These are phyloP conservation scores for Sweltsa coloradensis DNA, from an alignment of 1,140 invertebrate genomes.

Conservation along the genomic window DNA sequence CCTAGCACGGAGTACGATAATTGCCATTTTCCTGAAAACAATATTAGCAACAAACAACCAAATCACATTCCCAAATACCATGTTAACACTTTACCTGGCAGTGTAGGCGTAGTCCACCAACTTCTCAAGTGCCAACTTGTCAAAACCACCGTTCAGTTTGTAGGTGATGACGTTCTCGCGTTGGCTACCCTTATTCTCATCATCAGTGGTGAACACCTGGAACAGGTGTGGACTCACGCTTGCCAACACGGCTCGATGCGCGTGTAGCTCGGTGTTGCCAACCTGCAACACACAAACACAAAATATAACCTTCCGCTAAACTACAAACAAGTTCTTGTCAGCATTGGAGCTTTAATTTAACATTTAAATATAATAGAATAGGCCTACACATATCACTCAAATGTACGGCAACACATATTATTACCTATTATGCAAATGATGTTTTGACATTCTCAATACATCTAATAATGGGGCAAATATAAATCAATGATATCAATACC, in stretches of 20 bases:
- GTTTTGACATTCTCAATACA: no score
- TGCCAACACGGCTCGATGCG: conserved; percentile 63
- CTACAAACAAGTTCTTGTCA: neutral
- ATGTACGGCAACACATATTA: no score
- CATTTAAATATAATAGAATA: no score
- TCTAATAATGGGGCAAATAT: no score
- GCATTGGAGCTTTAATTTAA: neutral
- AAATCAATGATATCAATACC: no score
- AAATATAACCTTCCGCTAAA: conserved; percentile 6
- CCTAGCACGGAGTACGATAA: no score
- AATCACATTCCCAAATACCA: no score
- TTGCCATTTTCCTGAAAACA: no score
- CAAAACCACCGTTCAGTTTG: conserved; percentile 53
- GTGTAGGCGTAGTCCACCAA: conserved; percentile 76
- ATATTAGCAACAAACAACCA: no score
- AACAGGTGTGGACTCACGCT: conserved; percentile 64
- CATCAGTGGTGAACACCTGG: conserved; percentile 55
- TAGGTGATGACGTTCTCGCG: conserved; percentile 39
- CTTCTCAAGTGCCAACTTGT: conserved; percentile 51
- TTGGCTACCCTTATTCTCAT: conserved; percentile 25
- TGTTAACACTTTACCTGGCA: conserved; percentile 29
- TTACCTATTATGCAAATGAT: no score
- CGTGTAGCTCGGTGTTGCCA: conserved; percentile 56
- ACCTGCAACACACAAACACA: conserved; percentile 32
- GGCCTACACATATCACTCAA: no score